Percentiles rank a stretch among this genome's conserved stretches.
Evolutionary conservation across 2,113 vertebrate genomes (phyloP).

Genomic region (Sceloporus tristichus): DNA sequence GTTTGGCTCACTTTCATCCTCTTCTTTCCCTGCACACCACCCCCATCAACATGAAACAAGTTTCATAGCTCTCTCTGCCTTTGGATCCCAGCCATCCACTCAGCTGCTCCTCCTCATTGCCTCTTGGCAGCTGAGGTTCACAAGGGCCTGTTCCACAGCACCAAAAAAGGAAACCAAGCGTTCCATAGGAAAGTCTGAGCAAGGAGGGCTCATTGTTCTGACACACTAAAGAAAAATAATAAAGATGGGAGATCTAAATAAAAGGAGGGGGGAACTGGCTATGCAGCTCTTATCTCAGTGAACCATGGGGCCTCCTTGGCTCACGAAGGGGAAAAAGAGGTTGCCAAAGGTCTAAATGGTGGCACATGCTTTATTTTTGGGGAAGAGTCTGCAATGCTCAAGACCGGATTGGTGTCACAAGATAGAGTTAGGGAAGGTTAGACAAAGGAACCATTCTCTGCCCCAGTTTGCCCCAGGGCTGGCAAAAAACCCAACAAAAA

Average conservation of each 20-base stretch:
- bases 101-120: neutral
- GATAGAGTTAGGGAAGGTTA: neutral
- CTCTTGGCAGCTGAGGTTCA: slow-evolving; percentile 26
- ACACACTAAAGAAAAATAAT: slow-evolving; percentile 15
- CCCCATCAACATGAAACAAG: neutral
- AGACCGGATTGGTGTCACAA: slow-evolving; percentile 9
- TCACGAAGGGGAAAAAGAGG: slow-evolving; percentile 26
- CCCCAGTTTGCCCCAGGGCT: neutral
- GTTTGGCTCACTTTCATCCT: neutral
- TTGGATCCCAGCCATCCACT: slow-evolving; percentile 16
- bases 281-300: slow-evolving; percentile 5
- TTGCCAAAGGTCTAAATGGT: slow-evolving; percentile 14
- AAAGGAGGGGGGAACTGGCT: neutral
- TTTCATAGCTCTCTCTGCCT: neutral
- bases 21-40: too few species aligned
- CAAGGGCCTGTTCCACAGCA: slow-evolving; percentile 5
- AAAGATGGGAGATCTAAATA: slow-evolving; percentile 28
- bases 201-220: slow-evolving; percentile 16
- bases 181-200: slow-evolving; percentile 46
- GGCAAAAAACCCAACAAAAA: neutral
- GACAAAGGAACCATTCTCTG: slow-evolving; percentile 22
- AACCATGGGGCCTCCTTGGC: neutral
- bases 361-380: neutral
- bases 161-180: slow-evolving; percentile 43
- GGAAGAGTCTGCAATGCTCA: neutral